These are phyloP conservation scores for Tipula helvola DNA, from an alignment of 2,888 invertebrate species.

Conservation along the genomic window DNA sequence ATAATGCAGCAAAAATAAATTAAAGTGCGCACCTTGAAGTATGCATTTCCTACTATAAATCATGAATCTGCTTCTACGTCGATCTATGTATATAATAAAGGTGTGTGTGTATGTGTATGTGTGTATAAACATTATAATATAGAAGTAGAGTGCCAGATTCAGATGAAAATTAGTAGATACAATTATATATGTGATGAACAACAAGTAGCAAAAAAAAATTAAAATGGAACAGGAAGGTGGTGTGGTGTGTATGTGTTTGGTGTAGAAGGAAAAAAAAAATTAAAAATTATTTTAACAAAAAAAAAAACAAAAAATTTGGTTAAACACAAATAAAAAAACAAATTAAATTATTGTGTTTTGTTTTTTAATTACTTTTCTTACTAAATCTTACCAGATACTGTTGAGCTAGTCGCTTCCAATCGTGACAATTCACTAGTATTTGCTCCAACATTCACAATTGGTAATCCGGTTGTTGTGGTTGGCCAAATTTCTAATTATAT, in stretches of 20 bases:
- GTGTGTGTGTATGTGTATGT: background rate
- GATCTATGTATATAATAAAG: background rate
- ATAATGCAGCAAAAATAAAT: background rate
- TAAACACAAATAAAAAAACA: background rate
- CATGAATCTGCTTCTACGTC: background rate
- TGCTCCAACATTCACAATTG: background rate
- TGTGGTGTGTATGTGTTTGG: background rate
- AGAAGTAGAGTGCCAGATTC: background rate
- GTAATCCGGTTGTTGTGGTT: background rate
- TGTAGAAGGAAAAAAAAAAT: background rate
- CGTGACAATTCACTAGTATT: slow-evolving; percentile 5
- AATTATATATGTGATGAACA: background rate
- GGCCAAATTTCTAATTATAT: background rate
- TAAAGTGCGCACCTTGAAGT: background rate
- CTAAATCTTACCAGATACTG: background rate
- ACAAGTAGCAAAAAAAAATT: background rate
- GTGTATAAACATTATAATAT: background rate
- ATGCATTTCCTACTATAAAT: background rate
- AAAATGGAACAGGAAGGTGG: background rate
- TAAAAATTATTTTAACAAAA: background rate
- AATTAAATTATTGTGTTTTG: background rate
- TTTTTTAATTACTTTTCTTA: background rate
- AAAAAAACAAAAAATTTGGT: background rate
- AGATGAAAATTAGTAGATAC: background rate
- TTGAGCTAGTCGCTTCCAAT: background rate